phyloP scores from a whole-genome alignment of 2,888 invertebrate genomes.

The Cotesia congregata region DNA sequence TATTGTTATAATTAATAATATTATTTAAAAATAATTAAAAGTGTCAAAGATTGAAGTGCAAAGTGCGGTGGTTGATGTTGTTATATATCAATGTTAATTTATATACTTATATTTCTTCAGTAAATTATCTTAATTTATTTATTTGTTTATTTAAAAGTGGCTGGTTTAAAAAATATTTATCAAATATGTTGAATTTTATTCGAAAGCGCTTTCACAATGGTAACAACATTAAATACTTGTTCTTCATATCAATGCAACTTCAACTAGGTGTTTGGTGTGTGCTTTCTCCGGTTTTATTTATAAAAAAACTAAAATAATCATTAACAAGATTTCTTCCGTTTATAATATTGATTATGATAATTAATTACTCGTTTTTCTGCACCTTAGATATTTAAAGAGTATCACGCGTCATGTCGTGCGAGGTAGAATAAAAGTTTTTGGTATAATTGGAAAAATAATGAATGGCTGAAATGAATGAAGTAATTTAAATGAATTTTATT shows the following conservation, averaged over 20 bases:
- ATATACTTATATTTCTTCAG: not conserved
- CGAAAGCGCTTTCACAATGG: not conserved
- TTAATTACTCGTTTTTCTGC: too few species aligned
- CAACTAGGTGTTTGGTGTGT: not conserved
- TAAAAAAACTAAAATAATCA: not conserved
- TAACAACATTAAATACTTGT: not conserved
- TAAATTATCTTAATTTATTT: not conserved
- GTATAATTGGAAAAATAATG: not conserved
- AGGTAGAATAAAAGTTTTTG: too few species aligned
- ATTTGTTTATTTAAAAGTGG: conserved; percentile 12
- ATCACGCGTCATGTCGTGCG: too few species aligned
- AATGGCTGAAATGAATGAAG: not conserved
- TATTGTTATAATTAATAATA: too few species aligned
- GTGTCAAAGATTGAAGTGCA: conserved; percentile 52
- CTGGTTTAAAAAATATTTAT: conserved; percentile 1
- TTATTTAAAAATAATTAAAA: not conserved
- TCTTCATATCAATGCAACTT: not conserved
- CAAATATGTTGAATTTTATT: not conserved
- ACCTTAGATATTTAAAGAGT: too few species aligned
- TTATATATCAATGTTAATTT: conserved; percentile 9
- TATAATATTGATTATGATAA: too few species aligned
- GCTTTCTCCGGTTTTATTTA: conserved; percentile 8
- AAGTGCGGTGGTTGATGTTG: conserved; percentile 60
- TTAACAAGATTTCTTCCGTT: too few species aligned
- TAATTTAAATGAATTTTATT: conserved; percentile 2